Evolutionary conservation across 2,797 vertebrate species (phyloP), one percentile per base, ranked within the genome.

Genomic region (Microctenopoma stevenorrisi): DNA sequence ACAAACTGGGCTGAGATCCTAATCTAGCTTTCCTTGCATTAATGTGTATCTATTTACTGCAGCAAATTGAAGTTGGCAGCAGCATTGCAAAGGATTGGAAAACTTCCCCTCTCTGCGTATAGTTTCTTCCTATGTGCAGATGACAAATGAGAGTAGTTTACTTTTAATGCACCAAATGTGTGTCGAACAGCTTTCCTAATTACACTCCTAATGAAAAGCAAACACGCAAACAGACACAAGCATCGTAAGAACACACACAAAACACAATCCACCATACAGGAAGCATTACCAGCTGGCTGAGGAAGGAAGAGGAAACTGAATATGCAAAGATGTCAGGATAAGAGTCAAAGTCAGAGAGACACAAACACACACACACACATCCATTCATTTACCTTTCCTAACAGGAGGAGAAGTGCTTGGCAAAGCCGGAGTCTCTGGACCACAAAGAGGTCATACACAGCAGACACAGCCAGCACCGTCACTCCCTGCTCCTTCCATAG

Each of bases 401-500:
- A 79, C 81, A 95, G 62, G 65, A 95, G 80, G 3, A 78, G 90
- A 51, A 96, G 38, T 10, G 95, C 91, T 78, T 98, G 95, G 72
- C 82, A 92, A 82, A 97, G 88, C 72, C 93, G 95, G 81, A 98
- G 93, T 33, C 91, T 93, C 89, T 97, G 96, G 88, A 97, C 96
- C 67, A 98, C 93, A 78, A 98, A 97, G 79, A 98, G 83, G 60
- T 99, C 97, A 0, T 98, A 99, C 57, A 95, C 89, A 0, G 96
- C 97, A 0, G 95, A 96, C 73, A 98, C 92, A 0, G 96, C 96
- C 28, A 99, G 92, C 74, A 97, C 97, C 22, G 95, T 98, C 85
- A 99, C 95, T 77, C 97, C 97, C 85, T 98, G 97, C 79, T 99
- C 97, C 89, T 99, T 99, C 97, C 97, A 99, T 62, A 99, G 87